Percentiles rank a stretch among this genome's conserved stretches.
Evolutionary conservation across 1,140 invertebrate species (phyloP).

Genomic region (Drosophila trapezifrons): DNA sequence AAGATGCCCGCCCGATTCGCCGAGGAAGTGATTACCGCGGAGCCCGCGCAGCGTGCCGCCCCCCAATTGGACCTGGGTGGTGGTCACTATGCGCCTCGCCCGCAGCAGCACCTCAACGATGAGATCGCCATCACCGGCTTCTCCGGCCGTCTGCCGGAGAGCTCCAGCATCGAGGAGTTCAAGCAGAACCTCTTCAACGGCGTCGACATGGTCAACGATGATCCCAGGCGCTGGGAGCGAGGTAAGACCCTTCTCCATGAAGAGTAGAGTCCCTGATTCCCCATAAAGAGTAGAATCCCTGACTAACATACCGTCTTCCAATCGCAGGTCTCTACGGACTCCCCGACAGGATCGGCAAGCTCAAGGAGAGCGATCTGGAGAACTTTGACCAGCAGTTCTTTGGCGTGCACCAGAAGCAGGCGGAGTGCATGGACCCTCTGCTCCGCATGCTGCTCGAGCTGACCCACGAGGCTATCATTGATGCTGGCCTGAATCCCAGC

Average conservation of each 20-base stretch:
- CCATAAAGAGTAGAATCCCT: background rate
- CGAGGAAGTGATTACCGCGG: slow-evolving; percentile 79
- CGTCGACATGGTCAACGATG: slow-evolving; percentile 94
- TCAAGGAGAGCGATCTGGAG: slow-evolving; percentile 94
- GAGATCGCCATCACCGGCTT: slow-evolving; percentile 95
- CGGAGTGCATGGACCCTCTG: slow-evolving; percentile 97
- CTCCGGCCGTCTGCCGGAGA: slow-evolving; percentile 95
- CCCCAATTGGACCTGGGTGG: slow-evolving; percentile 79
- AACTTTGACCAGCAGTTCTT: slow-evolving; percentile 97
- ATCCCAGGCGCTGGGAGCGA: slow-evolving; percentile 91
- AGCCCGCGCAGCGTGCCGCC: slow-evolving; percentile 62
- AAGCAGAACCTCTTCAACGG: slow-evolving; percentile 92
- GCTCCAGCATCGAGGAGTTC: slow-evolving; percentile 94
- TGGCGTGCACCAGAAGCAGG: slow-evolving; percentile 96
- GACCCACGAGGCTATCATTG: slow-evolving; percentile 97
- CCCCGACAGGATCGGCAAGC: slow-evolving; percentile 93
- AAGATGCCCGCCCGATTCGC: slow-evolving; percentile 83
- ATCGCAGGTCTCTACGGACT: slow-evolving; percentile 89
- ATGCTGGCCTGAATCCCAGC: slow-evolving; percentile 94
- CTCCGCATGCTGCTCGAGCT: slow-evolving; percentile 94
- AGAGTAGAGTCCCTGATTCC: background rate
- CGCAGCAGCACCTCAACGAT: slow-evolving; percentile 84
- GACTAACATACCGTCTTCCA: background rate
- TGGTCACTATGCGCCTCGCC: slow-evolving; percentile 61
- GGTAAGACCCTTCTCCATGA: slow-evolving; percentile 67